A percentile compares a stretch with the other conserved stretches of the same genome.
These are phyloP conservation scores for Acrobasis repandana DNA, from an alignment of 2,888 invertebrate genomes.

Conservation along the genomic window DNA sequence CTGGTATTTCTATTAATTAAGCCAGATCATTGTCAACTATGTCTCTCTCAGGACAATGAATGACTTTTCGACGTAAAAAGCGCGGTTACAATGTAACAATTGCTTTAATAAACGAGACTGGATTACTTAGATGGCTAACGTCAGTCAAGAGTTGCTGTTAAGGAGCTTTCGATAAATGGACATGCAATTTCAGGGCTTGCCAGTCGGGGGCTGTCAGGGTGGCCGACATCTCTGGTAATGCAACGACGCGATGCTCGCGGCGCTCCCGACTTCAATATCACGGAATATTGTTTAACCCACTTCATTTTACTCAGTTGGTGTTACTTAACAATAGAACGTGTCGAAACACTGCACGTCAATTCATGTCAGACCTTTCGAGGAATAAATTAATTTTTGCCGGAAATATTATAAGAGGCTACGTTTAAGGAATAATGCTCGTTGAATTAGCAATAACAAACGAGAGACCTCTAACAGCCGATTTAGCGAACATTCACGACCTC, in stretches of 20 bases:
- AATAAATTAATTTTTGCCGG: slow-evolving; percentile 1
- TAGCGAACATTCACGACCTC: slow-evolving; percentile 58
- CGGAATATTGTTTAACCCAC: slow-evolving; percentile 40
- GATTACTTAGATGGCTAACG: slow-evolving; percentile 52
- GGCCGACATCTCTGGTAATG: slow-evolving; percentile 64
- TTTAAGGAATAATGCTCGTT: slow-evolving; percentile 10
- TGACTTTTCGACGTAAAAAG: slow-evolving; percentile 7
- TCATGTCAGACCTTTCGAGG: not conserved
- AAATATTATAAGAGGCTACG: not conserved
- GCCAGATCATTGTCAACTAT: not conserved
- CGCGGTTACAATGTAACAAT: not conserved
- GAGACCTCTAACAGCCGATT: slow-evolving; percentile 45
- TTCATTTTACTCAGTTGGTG: slow-evolving; percentile 16
- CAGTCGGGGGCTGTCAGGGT: slow-evolving; percentile 58
- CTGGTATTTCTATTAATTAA: not conserved
- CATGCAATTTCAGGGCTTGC: slow-evolving; percentile 50
- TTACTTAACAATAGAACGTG: slow-evolving; percentile 14
- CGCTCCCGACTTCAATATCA: slow-evolving; percentile 73
- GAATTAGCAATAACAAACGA: slow-evolving; percentile 35
- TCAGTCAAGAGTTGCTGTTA: slow-evolving; percentile 49
- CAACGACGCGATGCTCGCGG: slow-evolving; percentile 60
- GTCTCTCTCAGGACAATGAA: not conserved
- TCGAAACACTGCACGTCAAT: slow-evolving; percentile 13
- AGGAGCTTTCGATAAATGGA: slow-evolving; percentile 55
- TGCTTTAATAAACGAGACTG: slow-evolving; percentile 32